phyloP scores from a whole-genome alignment of 2,797 vertebrate species.

The Zalophus californianus region DNA sequence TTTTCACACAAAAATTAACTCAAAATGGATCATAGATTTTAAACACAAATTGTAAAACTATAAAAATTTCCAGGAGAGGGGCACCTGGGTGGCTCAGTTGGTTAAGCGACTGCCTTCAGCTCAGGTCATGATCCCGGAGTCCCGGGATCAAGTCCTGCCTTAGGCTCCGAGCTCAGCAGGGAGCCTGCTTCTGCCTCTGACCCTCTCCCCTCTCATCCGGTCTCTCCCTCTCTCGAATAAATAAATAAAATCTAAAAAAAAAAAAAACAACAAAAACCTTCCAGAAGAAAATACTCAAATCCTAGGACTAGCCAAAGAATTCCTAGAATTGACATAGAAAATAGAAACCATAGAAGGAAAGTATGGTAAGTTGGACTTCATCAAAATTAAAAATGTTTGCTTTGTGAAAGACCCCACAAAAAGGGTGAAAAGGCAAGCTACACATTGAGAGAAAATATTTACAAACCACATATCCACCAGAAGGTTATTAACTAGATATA shows the following conservation, averaged over 20 bases:
- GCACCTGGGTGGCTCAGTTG: no score
- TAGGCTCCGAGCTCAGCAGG: no score
- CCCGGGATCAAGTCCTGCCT: no score
- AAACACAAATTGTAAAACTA: not conserved
- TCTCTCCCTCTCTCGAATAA: no score
- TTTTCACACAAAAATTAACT: not conserved
- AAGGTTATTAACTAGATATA: not conserved
- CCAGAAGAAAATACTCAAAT: not conserved
- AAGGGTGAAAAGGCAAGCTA: not conserved
- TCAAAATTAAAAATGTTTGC: not conserved
- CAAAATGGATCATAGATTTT: not conserved
- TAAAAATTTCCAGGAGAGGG: not conserved
- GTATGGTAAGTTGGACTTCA: not conserved
- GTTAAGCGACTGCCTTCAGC: no score
- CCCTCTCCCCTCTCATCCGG: no score
- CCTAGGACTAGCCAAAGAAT: not conserved
- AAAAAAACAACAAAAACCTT: no score
- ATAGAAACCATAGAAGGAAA: not conserved
- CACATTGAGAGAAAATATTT: not conserved
- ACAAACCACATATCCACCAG: not conserved
- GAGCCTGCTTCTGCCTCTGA: no score
- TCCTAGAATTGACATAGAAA: not conserved
- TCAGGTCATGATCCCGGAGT: no score
- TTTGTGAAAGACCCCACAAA: not conserved
- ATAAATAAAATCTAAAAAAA: no score